Percentiles rank a stretch among this genome's conserved stretches.
phyloP scores from a whole-genome alignment of 2,888 invertebrate genomes.

The Drosophila diplacantha region DNA sequence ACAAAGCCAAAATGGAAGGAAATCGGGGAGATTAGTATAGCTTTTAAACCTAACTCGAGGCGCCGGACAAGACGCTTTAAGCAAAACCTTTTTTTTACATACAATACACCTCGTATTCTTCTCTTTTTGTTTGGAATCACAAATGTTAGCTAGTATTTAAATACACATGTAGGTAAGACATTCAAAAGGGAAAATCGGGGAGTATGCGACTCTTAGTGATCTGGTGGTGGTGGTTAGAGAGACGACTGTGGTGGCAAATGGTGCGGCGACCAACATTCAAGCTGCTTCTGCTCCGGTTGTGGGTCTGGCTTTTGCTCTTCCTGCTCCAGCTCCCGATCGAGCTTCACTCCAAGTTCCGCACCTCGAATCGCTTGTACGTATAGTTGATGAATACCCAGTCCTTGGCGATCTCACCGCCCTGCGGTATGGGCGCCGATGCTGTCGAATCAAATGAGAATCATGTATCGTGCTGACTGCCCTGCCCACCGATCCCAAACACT shows the following conservation, averaged over 20 bases:
- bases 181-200: constrained; percentile 62
- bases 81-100: constrained; percentile 45
- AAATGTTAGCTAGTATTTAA: constrained; percentile 70
- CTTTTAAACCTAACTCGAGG: constrained; percentile 57
- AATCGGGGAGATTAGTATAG: constrained; percentile 47
- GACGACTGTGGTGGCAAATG: constrained; percentile 57
- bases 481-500: constrained; percentile 78
- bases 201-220: constrained; percentile 49
- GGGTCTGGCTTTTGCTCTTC: background rate
- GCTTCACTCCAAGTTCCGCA: constrained; percentile 75
- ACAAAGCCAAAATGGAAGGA: constrained; percentile 48
- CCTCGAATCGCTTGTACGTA: constrained; percentile 99
- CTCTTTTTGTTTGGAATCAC: constrained; percentile 64
- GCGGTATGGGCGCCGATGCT: constrained; percentile 92
- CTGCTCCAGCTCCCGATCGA: constrained; percentile 23
- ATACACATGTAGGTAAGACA: constrained; percentile 71
- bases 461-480: background rate
- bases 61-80: constrained; percentile 31
- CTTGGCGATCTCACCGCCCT: constrained; percentile 95
- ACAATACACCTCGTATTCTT: constrained; percentile 38
- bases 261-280: constrained; percentile 57
- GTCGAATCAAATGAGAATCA: constrained; percentile 64
- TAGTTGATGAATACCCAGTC: constrained; percentile 99
- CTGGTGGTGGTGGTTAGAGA: constrained; percentile 54
- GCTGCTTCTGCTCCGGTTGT: constrained; percentile 34